Conservation (phyloP, 2,797 vertebrate species). For the Peromyscus nudipes region DNA sequence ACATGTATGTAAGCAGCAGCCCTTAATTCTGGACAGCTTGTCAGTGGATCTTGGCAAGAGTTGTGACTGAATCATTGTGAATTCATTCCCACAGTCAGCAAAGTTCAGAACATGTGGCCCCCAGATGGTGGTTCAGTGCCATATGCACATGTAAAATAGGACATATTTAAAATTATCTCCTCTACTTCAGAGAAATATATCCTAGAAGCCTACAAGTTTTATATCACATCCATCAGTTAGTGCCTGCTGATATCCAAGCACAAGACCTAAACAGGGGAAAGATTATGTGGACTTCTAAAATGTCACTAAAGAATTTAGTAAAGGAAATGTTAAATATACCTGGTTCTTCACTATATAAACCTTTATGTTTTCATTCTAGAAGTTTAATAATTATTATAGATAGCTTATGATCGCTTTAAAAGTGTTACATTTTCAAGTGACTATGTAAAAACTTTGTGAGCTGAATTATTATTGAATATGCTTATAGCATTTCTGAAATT, state of each 20-base stretch:
- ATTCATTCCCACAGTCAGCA: conserved; percentile 56
- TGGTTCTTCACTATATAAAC: neutral
- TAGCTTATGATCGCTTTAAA: neutral
- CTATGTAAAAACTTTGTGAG: neutral
- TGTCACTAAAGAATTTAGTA: conserved; percentile 20
- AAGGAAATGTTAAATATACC: neutral
- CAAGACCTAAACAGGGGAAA: neutral
- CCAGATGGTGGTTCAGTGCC: neutral
- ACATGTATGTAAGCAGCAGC: neutral
- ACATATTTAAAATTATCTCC: neutral
- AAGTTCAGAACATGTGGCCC: conserved; percentile 48
- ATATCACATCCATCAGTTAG: neutral
- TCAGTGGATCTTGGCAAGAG: conserved; percentile 53
- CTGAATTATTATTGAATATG: neutral
- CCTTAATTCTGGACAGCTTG: conserved; percentile 11
- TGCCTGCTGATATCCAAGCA: neutral
- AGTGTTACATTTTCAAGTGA: conserved; percentile 32
- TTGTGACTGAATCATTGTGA: conserved; percentile 15
- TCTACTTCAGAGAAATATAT: neutral
- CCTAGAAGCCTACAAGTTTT: neutral
- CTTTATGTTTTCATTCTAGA: conserved; percentile 31
- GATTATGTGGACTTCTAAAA: neutral
- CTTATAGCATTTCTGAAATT: conserved; percentile 34
- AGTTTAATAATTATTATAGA: conserved; percentile 4
- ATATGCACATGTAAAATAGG: conserved; percentile 40